Evolutionary conservation across 2,888 invertebrate species (phyloP).

Genomic region (Crepidodera aurea): DNA sequence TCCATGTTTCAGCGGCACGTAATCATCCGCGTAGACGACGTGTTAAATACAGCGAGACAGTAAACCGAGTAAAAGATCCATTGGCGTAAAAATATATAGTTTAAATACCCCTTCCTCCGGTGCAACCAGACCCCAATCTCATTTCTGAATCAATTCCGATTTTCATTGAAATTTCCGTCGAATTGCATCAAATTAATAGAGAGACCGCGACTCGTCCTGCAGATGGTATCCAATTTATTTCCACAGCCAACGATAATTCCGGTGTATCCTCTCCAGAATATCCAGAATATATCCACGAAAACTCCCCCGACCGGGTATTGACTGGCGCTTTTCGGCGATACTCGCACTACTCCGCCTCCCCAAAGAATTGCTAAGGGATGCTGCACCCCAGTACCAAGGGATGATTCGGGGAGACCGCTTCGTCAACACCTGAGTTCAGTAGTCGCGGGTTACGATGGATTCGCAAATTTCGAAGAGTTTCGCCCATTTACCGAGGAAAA

Average conservation of each 20-base stretch:
- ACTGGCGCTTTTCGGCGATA: slow-evolving; percentile 55
- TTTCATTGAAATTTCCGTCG: slow-evolving; percentile 20
- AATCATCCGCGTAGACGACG: too few species aligned
- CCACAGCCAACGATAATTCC: slow-evolving; percentile 47
- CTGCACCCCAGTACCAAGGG: slow-evolving; percentile 59
- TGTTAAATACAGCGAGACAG: too few species aligned
- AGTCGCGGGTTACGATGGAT: slow-evolving; percentile 44
- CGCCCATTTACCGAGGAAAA: slow-evolving; percentile 34
- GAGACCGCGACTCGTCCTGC: slow-evolving; percentile 33
- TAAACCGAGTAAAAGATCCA: too few species aligned
- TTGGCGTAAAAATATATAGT: too few species aligned
- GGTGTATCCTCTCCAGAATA: slow-evolving; percentile 52
- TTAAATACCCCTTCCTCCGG: too few species aligned
- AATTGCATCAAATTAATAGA: slow-evolving; percentile 36
- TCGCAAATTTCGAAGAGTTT: slow-evolving; percentile 23
- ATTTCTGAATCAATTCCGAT: neutral
- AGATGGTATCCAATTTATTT: slow-evolving; percentile 46
- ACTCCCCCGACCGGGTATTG: slow-evolving; percentile 51
- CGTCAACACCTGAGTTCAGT: slow-evolving; percentile 40
- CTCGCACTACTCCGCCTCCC: slow-evolving; percentile 52
- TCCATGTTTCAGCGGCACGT: too few species aligned
- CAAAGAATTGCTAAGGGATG: slow-evolving; percentile 55
- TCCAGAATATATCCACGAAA: slow-evolving; percentile 20
- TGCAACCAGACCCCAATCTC: neutral
- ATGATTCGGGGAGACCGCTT: slow-evolving; percentile 50